These are phyloP conservation scores for Parasteatoda lunata DNA, from an alignment of 2,888 invertebrate species.

Conservation along the genomic window DNA sequence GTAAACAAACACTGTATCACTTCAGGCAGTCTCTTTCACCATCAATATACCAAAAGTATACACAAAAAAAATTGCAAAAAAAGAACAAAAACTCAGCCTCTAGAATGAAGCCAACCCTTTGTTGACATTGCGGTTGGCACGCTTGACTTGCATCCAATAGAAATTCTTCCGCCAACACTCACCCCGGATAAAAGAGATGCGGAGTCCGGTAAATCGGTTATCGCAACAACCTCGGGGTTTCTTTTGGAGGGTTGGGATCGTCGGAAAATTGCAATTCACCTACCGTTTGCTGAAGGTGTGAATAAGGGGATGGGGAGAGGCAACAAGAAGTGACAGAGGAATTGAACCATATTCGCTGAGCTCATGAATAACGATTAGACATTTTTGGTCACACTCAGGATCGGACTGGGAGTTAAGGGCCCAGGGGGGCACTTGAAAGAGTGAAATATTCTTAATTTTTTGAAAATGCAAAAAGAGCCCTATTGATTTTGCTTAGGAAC, in stretches of 20 bases:
- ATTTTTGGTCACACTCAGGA: slow-evolving; percentile 26
- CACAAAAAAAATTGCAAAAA: slow-evolving; percentile 5
- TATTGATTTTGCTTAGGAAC: too few species aligned
- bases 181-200: background rate
- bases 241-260: slow-evolving; percentile 17
- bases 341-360: background rate
- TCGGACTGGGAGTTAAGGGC: too few species aligned
- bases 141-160: slow-evolving; percentile 60
- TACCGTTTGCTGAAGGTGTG: slow-evolving; percentile 58
- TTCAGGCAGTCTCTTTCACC: background rate
- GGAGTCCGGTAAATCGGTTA: slow-evolving; percentile 63
- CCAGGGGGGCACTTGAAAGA: too few species aligned
- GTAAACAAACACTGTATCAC: slow-evolving; percentile 44
- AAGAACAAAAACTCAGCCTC: background rate
- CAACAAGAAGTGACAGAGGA: slow-evolving; percentile 5
- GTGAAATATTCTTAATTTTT: too few species aligned
- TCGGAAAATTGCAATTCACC: slow-evolving; percentile 61
- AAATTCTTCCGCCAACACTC: slow-evolving; percentile 53
- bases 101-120: slow-evolving; percentile 42
- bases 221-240: slow-evolving; percentile 58
- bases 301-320: background rate
- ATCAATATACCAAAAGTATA: background rate
- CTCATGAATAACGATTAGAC: background rate
- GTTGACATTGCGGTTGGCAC: slow-evolving; percentile 58
- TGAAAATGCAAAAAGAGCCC: too few species aligned